Evolutionary conservation across 2,797 vertebrate species (phyloP).

Genomic region (Cheracebus regulus): DNA sequence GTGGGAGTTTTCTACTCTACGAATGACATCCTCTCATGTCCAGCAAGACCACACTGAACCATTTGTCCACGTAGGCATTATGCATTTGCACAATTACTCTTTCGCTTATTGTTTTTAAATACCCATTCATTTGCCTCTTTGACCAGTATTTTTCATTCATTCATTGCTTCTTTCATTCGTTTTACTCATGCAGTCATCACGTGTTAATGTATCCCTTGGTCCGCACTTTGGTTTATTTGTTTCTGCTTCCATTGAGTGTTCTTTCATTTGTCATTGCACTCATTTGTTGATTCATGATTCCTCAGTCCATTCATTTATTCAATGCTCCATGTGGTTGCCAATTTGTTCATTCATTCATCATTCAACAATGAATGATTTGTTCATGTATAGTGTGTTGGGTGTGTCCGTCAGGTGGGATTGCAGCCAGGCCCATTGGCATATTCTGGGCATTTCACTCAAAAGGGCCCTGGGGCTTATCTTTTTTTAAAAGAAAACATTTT

Average conservation of each 20-base stretch:
- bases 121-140: neutral
- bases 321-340: accelerated
- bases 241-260: neutral
- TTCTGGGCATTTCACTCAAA: constrained; percentile 4
- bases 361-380: neutral
- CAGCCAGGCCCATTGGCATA: neutral
- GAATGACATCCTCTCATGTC: neutral
- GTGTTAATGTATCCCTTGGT: neutral
- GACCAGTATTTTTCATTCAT: neutral
- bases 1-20: neutral
- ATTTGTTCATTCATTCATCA: neutral
- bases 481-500: neutral
- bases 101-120: neutral
- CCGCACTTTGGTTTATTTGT: neutral
- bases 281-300: neutral
- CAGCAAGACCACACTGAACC: neutral
- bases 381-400: accelerated
- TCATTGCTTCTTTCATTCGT: neutral
- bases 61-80: neutral
- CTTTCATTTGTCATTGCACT: neutral
- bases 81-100: neutral
- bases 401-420: neutral
- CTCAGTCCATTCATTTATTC: neutral
- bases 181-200: neutral
- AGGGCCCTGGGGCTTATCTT: neutral